Percentiles rank a stretch among this genome's conserved stretches.
Conservation (phyloP, 2,888 invertebrate species). For the Dolichopus griseipennis region DNA sequence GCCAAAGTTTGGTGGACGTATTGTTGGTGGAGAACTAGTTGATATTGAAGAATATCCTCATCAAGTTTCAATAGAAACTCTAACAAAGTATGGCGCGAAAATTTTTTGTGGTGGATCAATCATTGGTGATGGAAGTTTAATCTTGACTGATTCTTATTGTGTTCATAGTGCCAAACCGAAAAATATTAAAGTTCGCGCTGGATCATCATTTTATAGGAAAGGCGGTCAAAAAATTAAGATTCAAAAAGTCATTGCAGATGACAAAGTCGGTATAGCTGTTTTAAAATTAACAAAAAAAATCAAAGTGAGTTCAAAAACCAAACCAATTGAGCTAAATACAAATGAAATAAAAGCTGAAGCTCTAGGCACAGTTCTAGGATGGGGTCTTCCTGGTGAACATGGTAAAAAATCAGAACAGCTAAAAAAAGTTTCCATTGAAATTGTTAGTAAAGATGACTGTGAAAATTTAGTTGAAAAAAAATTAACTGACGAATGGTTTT, state of each 20-base stretch:
- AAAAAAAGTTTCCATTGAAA: slow-evolving; percentile 44
- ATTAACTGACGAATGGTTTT: slow-evolving; percentile 21
- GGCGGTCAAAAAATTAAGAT: slow-evolving; percentile 15
- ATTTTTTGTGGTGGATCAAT: slow-evolving; percentile 49
- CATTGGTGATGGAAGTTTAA: slow-evolving; percentile 40
- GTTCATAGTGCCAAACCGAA: slow-evolving; percentile 28
- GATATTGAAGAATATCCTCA: slow-evolving; percentile 20
- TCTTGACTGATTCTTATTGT: slow-evolving; percentile 50
- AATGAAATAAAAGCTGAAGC: slow-evolving; percentile 11
- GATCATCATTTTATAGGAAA: slow-evolving; percentile 39
- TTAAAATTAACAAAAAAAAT: slow-evolving; percentile 44
- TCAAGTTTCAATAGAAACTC: slow-evolving; percentile 34
- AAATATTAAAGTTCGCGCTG: slow-evolving; percentile 31
- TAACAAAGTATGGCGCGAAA: too few species aligned
- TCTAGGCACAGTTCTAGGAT: slow-evolving; percentile 17
- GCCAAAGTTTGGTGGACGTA: slow-evolving; percentile 19
- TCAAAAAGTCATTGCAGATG: slow-evolving; percentile 32
- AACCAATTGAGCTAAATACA: slow-evolving; percentile 34
- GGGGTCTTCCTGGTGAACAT: slow-evolving; percentile 24
- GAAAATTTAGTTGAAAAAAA: slow-evolving; percentile 32
- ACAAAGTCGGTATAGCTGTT: slow-evolving; percentile 47
- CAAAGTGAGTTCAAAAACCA: slow-evolving; percentile 35
- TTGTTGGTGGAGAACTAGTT: slow-evolving; percentile 22
- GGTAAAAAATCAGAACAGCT: slow-evolving; percentile 26
- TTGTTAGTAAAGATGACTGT: slow-evolving; percentile 42